Base-by-base conservation (phyloP, 2,797 vertebrate genomes). In the Austrolebias charrua region DNA sequence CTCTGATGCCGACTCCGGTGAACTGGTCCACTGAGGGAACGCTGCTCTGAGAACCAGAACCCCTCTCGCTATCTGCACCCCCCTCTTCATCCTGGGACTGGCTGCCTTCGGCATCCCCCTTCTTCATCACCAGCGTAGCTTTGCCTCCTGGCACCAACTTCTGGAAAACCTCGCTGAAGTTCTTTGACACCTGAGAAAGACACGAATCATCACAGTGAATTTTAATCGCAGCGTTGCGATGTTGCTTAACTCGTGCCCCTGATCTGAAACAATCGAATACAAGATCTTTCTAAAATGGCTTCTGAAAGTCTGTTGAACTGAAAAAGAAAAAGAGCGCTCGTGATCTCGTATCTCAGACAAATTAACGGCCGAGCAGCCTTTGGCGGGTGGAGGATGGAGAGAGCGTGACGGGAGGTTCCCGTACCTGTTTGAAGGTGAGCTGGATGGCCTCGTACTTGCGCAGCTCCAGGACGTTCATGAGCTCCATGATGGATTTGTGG, bases 161-260 rank as follows among this genome's bases (percentile, higher is more conserved):
- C 86, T 96, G 97, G 87, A 99, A 99, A 29, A 99, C 98, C 84
- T 99, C 98, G 65, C 96, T 98, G 92, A 99, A 99, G 87, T 99
- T 98, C 90, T 99, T 98, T 0, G 98, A 99, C 70, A 99, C 98
- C 98, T 95, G 63, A 29, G 53, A 18, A 10, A 11, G 15, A 53
- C 44, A 19, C 12, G 18, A 50, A 7, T 13, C 15, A 20, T 38
- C 18, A 42, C 14, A n/a, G 12, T 46, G 5, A 53, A 19, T 40
- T 53, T 57, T 24, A 24, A 24, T 24, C 24, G 24, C 24, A 24
- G 24, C 24, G 24, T 24, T 24, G 24, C 18, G 24, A n/a, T 55
- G 44, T 6, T 45, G 4, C 11, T 46, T 19, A 46, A 46, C 45
- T 2, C 45, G 43, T 3, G 31, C 6, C 31, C 42, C 42, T 43